A percentile compares a stretch with the other conserved stretches of the same genome.
These are phyloP conservation scores for Antrozous pallidus DNA, from an alignment of 2,797 vertebrate species.

Conservation along the genomic window DNA sequence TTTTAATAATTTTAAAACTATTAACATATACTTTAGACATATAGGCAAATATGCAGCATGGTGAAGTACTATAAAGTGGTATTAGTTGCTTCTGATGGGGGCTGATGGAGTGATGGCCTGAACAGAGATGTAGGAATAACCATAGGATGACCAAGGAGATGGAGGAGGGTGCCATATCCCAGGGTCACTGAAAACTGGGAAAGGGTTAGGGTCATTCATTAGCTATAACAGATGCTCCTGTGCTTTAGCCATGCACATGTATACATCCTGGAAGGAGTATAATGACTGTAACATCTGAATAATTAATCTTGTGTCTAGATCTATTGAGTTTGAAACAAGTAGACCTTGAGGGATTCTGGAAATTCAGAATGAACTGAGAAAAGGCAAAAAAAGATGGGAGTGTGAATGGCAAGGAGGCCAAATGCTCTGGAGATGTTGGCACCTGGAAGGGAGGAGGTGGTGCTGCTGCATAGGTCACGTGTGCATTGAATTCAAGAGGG, in stretches of 20 bases:
- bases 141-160: neutral
- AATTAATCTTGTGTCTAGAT: neutral
- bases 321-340: neutral
- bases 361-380: neutral
- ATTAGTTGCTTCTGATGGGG: too few species aligned
- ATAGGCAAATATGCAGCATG: neutral
- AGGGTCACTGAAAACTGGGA: neutral
- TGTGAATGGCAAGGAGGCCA: neutral
- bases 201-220: too few species aligned
- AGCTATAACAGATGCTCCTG: neutral
- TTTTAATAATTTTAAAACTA: neutral
- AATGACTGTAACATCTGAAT: neutral
- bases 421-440: neutral
- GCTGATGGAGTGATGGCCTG: neutral
- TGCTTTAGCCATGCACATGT: neutral
- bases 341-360: neutral
- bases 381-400: neutral
- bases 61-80: too few species aligned
- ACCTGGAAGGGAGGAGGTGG: neutral
- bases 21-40: neutral
- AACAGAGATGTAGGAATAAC: neutral
- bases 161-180: neutral
- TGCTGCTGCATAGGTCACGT: fast-evolving
- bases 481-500: neutral
- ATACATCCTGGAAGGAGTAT: neutral